These are phyloP conservation scores for Eulemur macaco DNA, from an alignment of 2,113 vertebrate species.

Conservation along the genomic window DNA sequence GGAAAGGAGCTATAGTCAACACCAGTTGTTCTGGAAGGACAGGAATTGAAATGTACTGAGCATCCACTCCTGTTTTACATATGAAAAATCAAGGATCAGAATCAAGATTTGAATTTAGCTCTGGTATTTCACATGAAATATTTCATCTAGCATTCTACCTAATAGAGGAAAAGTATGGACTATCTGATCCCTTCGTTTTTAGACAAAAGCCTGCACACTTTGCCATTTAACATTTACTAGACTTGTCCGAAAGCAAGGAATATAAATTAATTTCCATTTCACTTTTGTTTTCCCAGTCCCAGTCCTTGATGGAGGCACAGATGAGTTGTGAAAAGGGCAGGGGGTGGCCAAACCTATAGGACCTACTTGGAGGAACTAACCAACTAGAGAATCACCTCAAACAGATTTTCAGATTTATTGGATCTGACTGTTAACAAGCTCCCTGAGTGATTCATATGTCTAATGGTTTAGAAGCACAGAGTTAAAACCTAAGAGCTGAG, in stretches of 20 bases:
- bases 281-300: not conserved
- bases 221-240: constrained; percentile 5
- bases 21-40: not conserved
- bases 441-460: not conserved
- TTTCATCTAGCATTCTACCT: not conserved
- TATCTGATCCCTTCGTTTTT: not conserved
- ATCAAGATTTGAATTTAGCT: constrained; percentile 22
- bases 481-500: not conserved
- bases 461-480: constrained; percentile 24
- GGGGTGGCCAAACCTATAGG: not conserved
- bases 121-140: constrained; percentile 21
- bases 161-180: not conserved
- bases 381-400: not conserved
- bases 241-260: constrained; percentile 17
- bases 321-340: not conserved
- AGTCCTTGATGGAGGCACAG: not conserved
- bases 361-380: not conserved
- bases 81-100: not conserved
- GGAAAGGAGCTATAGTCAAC: not conserved
- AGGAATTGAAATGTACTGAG: not conserved
- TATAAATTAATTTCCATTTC: constrained; percentile 17
- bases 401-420: not conserved
- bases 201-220: constrained; percentile 13
- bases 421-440: not conserved
- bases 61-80: not conserved